Evolutionary conservation across 2,113 vertebrate genomes (phyloP).

Genomic region (Rhinolophus sinicus): DNA sequence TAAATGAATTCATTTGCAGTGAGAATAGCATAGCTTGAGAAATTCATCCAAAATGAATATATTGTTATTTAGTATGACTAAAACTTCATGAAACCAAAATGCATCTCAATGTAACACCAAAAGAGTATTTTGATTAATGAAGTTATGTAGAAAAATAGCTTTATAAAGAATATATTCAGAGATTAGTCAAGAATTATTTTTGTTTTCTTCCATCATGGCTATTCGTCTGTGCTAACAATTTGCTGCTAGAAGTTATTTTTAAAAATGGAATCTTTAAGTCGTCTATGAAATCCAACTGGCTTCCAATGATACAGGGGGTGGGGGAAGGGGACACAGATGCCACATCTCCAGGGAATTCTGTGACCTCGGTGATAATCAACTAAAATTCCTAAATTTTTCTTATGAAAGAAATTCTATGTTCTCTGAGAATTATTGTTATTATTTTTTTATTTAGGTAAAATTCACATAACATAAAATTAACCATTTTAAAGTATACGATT

Average conservation of each 20-base stretch:
- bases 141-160: background rate
- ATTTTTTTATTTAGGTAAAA: slow-evolving; percentile 44
- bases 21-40: slow-evolving; percentile 7
- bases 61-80: slow-evolving; percentile 24
- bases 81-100: slow-evolving; percentile 54
- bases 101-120: background rate
- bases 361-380: background rate
- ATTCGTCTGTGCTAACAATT: slow-evolving; percentile 37
- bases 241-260: slow-evolving; percentile 33
- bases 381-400: slow-evolving; percentile 1
- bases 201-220: slow-evolving; percentile 4
- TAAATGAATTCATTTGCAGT: slow-evolving; percentile 41
- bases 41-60: background rate
- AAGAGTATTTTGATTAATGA: slow-evolving; percentile 14
- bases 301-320: background rate
- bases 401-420: slow-evolving; percentile 36
- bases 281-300: slow-evolving; percentile 45
- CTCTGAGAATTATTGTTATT: background rate
- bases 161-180: slow-evolving; percentile 38
- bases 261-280: slow-evolving; percentile 14
- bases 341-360: background rate
- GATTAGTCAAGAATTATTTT: slow-evolving; percentile 51
- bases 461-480: slow-evolving; percentile 34
- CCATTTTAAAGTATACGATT: background rate
- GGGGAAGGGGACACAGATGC: background rate